Base-by-base conservation (phyloP, 2,888 invertebrate species). In the Busseola fusca region DNA sequence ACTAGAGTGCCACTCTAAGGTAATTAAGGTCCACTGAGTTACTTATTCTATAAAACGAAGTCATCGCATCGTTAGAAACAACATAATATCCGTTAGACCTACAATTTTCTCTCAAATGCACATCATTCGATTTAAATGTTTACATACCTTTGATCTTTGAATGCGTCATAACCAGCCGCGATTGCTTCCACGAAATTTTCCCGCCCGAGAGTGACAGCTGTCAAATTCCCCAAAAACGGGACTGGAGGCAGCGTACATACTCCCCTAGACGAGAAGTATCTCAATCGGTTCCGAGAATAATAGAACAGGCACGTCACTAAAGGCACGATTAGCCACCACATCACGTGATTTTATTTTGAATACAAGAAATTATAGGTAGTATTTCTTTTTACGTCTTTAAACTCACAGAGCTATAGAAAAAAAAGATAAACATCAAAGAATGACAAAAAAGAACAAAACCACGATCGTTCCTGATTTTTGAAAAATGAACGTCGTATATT, bases 111-210 rank as follows among this genome's bases (percentile, higher is more conserved):
- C 14, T 56, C 27, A 25, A 69, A 48, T 30, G 59, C 57, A 45
- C 21, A 25, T 64, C 62, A 72, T 64, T 40, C 25, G 66, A 77
- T 76, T 54, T 30, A 30, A 54, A 54, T 30, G 16, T 52, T 63
- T 2, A 45, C 16, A 37, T 80, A 91, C 92, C 92, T 91, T 86
- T 92, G 90, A 84, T 90, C 88, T 81, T 87, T 89, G 81, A 92
- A 92, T 48, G 89, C 87, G 70, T 89, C 87, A 75, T 92, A 92
- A 72, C 92, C 92, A 68, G 87, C 86, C 57, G 88, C 91, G 72
- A 92, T 91, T 21, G 91, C 88, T 69, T 92, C 91, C 71, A 92
- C 92, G 59, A 92, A 92, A 82, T 92, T 92, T 80, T 92, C 91
- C 78, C 86, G 84, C 62, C 91, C 91, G 42, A 92, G 85, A 60